Base-by-base conservation (phyloP, 2,888 invertebrate genomes). In the Crepidodera aurea region DNA sequence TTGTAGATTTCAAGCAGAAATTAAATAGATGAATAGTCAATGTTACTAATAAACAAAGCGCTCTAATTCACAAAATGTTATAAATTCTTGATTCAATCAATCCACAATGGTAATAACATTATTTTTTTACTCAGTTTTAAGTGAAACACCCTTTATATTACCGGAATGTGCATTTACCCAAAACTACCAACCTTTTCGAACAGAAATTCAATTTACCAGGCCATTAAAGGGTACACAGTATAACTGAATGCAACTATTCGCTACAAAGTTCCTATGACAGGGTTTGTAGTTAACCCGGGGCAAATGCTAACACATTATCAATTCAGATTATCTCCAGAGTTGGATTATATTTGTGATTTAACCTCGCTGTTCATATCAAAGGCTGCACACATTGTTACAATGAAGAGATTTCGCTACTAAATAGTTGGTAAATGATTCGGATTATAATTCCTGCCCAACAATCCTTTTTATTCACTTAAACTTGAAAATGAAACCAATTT, bases 261-360 rank as follows among this genome's bases (percentile, higher is more conserved):
- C 42, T 42, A 4, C 42, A 16, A 42, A 42, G 42, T 42, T 42
- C 16, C 42, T 42, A 42, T 42, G 16, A 10, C 7, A 42, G 42
- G 16, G 42, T 42, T 42, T 42, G n/a, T 42, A 42, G 42, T 42
- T 42, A 42, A 42, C 42, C 42, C 42, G 16, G n/a, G 42, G 42
- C 42, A 16, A 42, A 42, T n/a, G 42, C 42, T 42, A 42, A 42
- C 42, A 42, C 42, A 42, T 42, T 42, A 42, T 42, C 42, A 42
- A 42, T 42, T 13, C 42, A 42, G 42, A 42, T 42, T 42, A 42
- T 42, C 42, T 42, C 10, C 42, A 10, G 6, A 16, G 16, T 42
- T 42, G 42, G 42, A 16, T 42, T 42, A 42, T 42, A 42, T 42
- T 42, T 42, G 16, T 42, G 39, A 39, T 39, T 39, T 39, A 39